phyloP scores from a whole-genome alignment of 2,797 vertebrate species.

The Pogonophryne albipinna region DNA sequence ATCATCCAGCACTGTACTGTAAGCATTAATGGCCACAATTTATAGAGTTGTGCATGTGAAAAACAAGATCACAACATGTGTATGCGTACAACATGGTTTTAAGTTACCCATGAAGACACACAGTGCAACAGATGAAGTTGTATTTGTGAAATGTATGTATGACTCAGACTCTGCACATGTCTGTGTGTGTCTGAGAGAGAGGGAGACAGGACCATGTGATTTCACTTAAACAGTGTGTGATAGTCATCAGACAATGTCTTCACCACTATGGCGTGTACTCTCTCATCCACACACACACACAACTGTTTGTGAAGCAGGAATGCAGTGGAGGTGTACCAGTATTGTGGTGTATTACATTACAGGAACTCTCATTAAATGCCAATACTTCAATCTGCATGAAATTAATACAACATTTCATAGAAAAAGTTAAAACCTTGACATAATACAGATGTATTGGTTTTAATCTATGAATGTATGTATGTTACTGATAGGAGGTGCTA shows the following conservation, averaged over 20 bases:
- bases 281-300: conserved; percentile 55
- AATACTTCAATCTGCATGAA: background rate
- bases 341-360: conserved; percentile 5
- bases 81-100: background rate
- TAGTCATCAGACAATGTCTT: conserved; percentile 69
- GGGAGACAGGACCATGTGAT: conserved; percentile 56
- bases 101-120: background rate
- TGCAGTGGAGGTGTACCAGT: conserved; percentile 3
- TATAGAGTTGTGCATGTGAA: background rate
- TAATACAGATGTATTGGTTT: background rate
- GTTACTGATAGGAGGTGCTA: background rate
- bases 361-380: conserved; percentile 9
- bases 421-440: background rate
- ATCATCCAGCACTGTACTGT: background rate
- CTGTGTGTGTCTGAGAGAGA: background rate
- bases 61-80: background rate
- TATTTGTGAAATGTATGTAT: conserved; percentile 16
- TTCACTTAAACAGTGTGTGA: conserved; percentile 63
- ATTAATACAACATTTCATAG: background rate
- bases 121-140: conserved; percentile 18
- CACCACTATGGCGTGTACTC: conserved; percentile 49
- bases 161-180: conserved; percentile 11
- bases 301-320: conserved; percentile 47
- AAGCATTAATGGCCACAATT: background rate
- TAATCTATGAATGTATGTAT: background rate